Evolutionary conservation across 2,113 vertebrate species (phyloP).

Genomic region (Ciconia boyciana): DNA sequence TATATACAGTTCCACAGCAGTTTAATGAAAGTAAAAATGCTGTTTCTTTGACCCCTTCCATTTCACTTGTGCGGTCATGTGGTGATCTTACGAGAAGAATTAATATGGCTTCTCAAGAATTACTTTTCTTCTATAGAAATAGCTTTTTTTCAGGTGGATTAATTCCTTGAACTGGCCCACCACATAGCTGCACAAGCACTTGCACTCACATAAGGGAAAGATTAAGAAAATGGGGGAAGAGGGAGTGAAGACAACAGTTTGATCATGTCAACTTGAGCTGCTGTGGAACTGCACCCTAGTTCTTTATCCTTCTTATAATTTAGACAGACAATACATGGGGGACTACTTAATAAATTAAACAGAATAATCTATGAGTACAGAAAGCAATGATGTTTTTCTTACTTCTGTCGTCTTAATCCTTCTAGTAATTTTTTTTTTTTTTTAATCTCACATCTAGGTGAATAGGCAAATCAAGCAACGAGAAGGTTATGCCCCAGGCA

Average conservation of each 20-base stretch:
- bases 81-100: neutral
- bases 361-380: neutral
- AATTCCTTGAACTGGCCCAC: neutral
- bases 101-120: neutral
- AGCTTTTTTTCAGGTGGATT: neutral
- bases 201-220: neutral
- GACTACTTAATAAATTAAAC: neutral
- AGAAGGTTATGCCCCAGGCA: slow-evolving; percentile 93
- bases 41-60: neutral
- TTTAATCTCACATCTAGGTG: slow-evolving; percentile 74
- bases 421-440: neutral
- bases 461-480: slow-evolving; percentile 89
- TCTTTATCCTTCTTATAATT: neutral
- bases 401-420: neutral
- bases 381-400: neutral
- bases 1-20: neutral
- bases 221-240: neutral
- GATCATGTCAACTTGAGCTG: neutral
- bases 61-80: fast-evolving
- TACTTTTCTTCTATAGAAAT: neutral
- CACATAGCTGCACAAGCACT: neutral
- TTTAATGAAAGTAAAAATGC: neutral
- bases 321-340: neutral
- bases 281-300: neutral
- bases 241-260: neutral